phyloP scores from a whole-genome alignment of 2,888 invertebrate species.

The Lottia scabra region DNA sequence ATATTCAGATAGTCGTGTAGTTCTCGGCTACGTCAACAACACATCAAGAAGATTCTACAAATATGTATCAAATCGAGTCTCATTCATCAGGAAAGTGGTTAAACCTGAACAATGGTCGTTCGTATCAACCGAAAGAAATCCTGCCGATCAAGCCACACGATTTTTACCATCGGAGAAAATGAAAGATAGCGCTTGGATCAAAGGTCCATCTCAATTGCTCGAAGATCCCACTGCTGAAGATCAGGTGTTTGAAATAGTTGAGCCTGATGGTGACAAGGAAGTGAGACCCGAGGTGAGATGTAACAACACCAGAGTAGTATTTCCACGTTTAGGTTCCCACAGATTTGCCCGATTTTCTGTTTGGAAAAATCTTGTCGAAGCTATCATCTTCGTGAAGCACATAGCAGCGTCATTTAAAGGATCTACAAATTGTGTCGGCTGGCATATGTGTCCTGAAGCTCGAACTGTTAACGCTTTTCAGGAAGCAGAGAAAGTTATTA shows the following conservation, averaged over 20 bases:
- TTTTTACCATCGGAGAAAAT: constrained; percentile 7
- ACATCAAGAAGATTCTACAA: constrained; percentile 18
- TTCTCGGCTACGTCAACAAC: constrained; percentile 14
- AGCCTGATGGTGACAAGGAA: background rate
- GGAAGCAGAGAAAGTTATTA: background rate
- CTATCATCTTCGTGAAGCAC: background rate
- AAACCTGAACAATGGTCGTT: constrained; percentile 17
- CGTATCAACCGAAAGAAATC: constrained; percentile 18
- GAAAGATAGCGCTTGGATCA: background rate
- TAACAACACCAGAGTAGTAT: background rate
- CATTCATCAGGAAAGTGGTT: constrained; percentile 14
- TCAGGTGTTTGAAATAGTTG: background rate
- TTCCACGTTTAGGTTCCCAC: background rate
- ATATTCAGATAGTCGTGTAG: constrained; percentile 12
- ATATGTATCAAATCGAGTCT: constrained; percentile 23
- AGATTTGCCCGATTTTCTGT: background rate
- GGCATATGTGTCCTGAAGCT: background rate
- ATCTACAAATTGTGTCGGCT: background rate
- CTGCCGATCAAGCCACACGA: constrained; percentile 14
- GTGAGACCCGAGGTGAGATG: background rate
- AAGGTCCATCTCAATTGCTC: background rate
- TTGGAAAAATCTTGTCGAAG: background rate
- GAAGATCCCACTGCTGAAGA: background rate
- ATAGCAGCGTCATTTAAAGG: background rate
- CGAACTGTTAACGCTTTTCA: background rate